Evolutionary conservation across 2,888 invertebrate genomes (phyloP).

Genomic region (Philereme vetulata): DNA sequence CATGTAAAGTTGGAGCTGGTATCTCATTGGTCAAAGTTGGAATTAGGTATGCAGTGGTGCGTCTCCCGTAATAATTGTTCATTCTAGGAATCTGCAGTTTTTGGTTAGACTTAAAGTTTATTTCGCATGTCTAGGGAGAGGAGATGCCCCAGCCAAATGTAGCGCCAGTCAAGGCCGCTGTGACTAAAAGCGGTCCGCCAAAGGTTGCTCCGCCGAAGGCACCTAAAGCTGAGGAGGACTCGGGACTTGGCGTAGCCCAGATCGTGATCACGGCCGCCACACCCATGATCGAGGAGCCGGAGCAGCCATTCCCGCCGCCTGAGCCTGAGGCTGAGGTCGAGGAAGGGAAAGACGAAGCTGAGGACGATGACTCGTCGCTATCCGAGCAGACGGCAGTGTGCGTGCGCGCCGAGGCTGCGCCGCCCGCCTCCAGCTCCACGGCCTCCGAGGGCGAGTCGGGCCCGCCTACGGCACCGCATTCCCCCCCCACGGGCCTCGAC

Average conservation of each 20-base stretch:
- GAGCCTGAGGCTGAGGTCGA: constrained; percentile 54
- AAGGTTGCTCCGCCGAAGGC: constrained; percentile 39
- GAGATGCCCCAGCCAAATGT: constrained; percentile 42
- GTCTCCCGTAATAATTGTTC: too few relatives aligned
- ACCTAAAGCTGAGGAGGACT: constrained; percentile 76
- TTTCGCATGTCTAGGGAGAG: constrained; percentile 41
- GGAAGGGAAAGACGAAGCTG: constrained; percentile 54
- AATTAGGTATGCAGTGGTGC: too few relatives aligned
- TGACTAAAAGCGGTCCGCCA: constrained; percentile 23
- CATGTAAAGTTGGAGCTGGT: too few relatives aligned
- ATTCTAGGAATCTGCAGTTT: too few relatives aligned
- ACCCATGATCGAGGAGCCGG: constrained; percentile 94
- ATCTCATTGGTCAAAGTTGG: too few relatives aligned
- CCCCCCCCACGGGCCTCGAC: constrained; percentile 76
- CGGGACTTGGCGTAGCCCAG: constrained; percentile 92
- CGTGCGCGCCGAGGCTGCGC: constrained; percentile 75
- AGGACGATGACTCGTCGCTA: constrained; percentile 76
- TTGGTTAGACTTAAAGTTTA: not conserved
- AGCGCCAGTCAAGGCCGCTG: constrained; percentile 39
- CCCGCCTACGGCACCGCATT: constrained; percentile 78
- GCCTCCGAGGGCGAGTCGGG: constrained; percentile 87
- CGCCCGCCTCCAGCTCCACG: constrained; percentile 85
- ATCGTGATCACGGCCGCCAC: constrained; percentile 97
- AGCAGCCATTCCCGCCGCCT: constrained; percentile 89
- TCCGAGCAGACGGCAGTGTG: constrained; percentile 79